Evolutionary conservation across 2,797 vertebrate species (phyloP).

Genomic region (Tokudaia muenninki): DNA sequence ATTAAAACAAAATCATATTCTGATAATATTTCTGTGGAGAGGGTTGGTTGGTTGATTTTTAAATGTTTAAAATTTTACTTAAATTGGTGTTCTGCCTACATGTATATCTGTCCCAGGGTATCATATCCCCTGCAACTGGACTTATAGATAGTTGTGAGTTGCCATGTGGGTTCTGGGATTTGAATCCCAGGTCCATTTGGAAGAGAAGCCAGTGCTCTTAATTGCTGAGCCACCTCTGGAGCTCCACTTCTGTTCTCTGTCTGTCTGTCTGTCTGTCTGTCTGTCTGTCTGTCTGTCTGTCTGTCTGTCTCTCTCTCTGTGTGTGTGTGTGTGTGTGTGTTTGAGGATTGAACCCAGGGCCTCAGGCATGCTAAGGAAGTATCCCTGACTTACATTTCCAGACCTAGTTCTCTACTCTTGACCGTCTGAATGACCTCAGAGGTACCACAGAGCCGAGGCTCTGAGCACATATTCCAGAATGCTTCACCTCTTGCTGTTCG

Average conservation of each 20-base stretch:
- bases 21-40: background rate
- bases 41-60: background rate
- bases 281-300: no score
- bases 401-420: constrained; percentile 32
- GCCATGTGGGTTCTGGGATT: background rate
- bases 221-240: background rate
- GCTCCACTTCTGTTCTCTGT: background rate
- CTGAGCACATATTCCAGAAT: background rate
- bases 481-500: background rate
- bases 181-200: background rate
- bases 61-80: background rate
- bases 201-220: background rate
- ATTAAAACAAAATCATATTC: background rate
- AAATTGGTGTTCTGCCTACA: background rate
- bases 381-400: background rate
- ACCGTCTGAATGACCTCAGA: constrained; percentile 10
- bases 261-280: no score
- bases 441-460: background rate
- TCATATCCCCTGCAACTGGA: background rate
- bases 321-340: background rate
- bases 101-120: background rate
- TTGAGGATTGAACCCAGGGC: background rate
- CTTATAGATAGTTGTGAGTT: background rate
- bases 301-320: background rate
- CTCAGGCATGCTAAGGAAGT: background rate